Evolutionary conservation across 2,888 invertebrate species (phyloP).

Genomic region (Cerceris ruficornis): DNA sequence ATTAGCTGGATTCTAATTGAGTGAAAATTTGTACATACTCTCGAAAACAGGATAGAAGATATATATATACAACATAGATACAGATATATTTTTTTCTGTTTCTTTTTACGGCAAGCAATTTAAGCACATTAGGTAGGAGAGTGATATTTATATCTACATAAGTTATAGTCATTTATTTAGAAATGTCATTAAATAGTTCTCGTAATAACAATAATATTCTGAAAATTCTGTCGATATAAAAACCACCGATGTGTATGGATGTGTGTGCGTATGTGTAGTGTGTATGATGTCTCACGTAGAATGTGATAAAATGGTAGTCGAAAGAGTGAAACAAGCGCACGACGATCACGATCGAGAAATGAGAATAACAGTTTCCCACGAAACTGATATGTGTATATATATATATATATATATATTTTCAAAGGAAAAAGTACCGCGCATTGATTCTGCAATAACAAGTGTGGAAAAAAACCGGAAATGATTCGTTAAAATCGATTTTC

Average conservation of each 20-base stretch:
- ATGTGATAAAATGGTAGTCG: conserved; percentile 7
- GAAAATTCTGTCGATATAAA: conserved; percentile 31
- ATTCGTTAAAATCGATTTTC: too few relatives aligned
- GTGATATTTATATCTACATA: conserved; percentile 26
- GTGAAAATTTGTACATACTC: conserved; percentile 30
- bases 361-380: background rate
- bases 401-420: too few relatives aligned
- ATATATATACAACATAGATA: too few relatives aligned
- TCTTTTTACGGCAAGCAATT: conserved; percentile 1
- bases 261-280: background rate
- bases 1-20: background rate
- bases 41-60: too few relatives aligned
- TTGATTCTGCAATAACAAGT: too few relatives aligned
- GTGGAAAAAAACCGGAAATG: too few relatives aligned
- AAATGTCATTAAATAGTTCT: conserved; percentile 68
- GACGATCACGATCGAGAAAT: background rate
- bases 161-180: conserved; percentile 60
- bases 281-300: conserved; percentile 1
- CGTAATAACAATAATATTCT: conserved; percentile 61
- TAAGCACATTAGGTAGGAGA: conserved; percentile 15
- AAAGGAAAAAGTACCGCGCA: background rate
- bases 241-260: conserved; percentile 11
- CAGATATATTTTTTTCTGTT: background rate
- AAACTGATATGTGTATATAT: too few relatives aligned
- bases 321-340: background rate